A percentile compares a stretch with the other conserved stretches of the same genome.
phyloP scores from a whole-genome alignment of 2,888 invertebrate species.

The Phyto melanocephala region DNA sequence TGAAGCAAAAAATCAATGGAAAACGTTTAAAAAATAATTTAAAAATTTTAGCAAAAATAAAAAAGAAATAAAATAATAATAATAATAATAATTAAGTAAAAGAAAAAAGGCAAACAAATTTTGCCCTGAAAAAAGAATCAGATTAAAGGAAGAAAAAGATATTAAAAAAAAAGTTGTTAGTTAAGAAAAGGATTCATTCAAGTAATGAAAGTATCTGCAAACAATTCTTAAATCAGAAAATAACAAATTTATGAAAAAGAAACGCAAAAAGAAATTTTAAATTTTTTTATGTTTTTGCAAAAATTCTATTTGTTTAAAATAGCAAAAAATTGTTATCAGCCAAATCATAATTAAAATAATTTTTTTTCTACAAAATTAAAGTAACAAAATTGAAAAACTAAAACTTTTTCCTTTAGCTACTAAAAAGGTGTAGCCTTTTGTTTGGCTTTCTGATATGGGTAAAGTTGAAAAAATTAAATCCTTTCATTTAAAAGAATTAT shows the following conservation, averaged over 20 bases:
- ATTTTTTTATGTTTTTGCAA: conserved; percentile 41
- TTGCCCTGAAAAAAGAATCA: neutral
- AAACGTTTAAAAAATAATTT: conserved; percentile 35
- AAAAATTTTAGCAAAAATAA: neutral
- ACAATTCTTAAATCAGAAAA: conserved; percentile 3
- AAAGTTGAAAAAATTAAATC: too few species aligned
- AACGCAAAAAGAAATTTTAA: conserved; percentile 58
- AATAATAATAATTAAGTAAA: too few species aligned
- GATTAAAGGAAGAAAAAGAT: neutral
- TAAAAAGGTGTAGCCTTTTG: neutral
- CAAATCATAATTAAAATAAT: too few species aligned
- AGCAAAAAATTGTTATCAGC: neutral
- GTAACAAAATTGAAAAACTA: too few species aligned
- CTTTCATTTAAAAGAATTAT: too few species aligned
- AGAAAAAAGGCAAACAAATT: neutral
- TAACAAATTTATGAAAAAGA: conserved; percentile 60
- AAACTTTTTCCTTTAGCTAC: too few species aligned
- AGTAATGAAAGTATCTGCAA: conserved; percentile 1
- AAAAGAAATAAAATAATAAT: neutral
- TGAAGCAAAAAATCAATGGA: conserved; percentile 24
- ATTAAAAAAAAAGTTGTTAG: neutral
- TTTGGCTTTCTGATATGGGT: too few species aligned
- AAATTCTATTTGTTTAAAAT: conserved; percentile 15
- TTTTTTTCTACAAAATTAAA: too few species aligned
- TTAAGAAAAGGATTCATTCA: neutral